Percentiles rank a stretch among this genome's conserved stretches.
These are phyloP conservation scores for Lysiphlebus fabarum DNA, from an alignment of 1,140 invertebrate genomes.

Conservation along the genomic window DNA sequence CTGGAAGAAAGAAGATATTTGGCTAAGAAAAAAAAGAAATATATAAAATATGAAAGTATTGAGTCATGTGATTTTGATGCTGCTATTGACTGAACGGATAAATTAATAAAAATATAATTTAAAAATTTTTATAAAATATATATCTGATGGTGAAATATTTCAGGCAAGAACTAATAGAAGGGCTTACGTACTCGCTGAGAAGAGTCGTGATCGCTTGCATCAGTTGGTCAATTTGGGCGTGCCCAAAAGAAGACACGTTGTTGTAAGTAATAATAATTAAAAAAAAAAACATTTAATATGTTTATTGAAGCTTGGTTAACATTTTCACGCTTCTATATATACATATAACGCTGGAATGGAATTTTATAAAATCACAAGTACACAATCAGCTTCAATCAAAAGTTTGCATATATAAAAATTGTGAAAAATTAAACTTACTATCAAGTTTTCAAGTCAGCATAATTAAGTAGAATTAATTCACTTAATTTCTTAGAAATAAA, in stretches of 20 bases:
- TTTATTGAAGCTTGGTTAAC: neutral
- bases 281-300: neutral
- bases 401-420: too few species aligned
- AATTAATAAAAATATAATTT: too few species aligned
- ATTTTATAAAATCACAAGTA: too few species aligned
- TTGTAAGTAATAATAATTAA: conserved; percentile 38
- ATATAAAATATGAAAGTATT: neutral
- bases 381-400: too few species aligned
- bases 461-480: too few species aligned
- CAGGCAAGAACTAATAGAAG: conserved; percentile 47
- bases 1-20: neutral
- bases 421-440: too few species aligned
- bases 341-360: neutral
- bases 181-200: conserved; percentile 36
- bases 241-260: conserved; percentile 42
- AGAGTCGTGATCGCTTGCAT: conserved; percentile 43
- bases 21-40: neutral
- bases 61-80: too few species aligned
- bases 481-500: too few species aligned
- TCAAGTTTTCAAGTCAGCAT: too few species aligned
- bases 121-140: neutral
- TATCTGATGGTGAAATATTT: conserved; percentile 40
- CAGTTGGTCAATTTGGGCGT: conserved; percentile 48
- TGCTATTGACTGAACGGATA: too few species aligned
- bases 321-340: neutral